These are phyloP conservation scores for Lagorchestes hirsutus DNA, from an alignment of 2,797 vertebrate species.

Conservation along the genomic window DNA sequence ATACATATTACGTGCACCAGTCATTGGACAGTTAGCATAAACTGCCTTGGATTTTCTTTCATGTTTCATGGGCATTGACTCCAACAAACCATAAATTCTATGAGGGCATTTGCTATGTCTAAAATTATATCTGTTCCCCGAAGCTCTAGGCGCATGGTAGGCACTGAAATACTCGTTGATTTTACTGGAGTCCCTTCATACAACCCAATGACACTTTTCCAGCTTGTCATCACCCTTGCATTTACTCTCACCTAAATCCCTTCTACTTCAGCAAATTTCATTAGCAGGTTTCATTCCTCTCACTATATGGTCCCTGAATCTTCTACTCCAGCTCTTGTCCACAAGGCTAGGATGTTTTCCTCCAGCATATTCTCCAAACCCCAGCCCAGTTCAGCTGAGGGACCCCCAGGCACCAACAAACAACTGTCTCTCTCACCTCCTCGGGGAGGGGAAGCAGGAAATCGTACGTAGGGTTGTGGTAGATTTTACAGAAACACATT, in stretches of 20 bases:
- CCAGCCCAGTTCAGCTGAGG: neutral
- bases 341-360: slow-evolving; percentile 4
- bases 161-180: neutral
- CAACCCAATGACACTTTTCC: neutral
- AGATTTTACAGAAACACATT: slow-evolving; percentile 78
- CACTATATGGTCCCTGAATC: neutral
- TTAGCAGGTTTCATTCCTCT: neutral
- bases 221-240: neutral
- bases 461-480: slow-evolving; percentile 65
- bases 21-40: neutral
- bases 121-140: neutral
- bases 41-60: neutral
- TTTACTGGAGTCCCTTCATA: neutral
- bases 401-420: slow-evolving; percentile 51
- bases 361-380: slow-evolving; percentile 10
- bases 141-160: neutral
- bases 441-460: slow-evolving; percentile 34
- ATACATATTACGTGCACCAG: neutral
- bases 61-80: neutral
- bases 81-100: neutral
- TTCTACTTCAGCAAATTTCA: neutral
- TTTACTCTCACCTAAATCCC: neutral
- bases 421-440: slow-evolving; percentile 2
- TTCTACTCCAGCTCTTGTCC: neutral
- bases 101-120: neutral